Conservation (phyloP, 2,888 invertebrate species). For the Dicranocentrus wangi region DNA sequence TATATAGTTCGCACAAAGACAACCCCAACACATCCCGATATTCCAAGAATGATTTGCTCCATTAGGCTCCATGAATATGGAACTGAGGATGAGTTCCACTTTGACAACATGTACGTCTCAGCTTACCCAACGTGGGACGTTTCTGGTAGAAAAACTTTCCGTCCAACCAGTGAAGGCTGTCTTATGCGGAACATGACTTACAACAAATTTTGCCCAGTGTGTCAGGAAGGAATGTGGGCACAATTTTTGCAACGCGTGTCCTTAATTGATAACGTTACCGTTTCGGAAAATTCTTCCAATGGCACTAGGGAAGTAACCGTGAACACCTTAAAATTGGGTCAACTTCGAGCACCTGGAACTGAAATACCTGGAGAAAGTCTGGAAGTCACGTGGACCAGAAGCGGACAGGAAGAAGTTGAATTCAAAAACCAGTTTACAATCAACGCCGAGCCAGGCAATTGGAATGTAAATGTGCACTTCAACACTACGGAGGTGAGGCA, state of each 20-base stretch:
- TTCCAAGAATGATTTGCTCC: constrained; percentile 70
- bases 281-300: constrained; percentile 25
- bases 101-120: constrained; percentile 44
- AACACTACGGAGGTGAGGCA: constrained; percentile 41
- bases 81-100: constrained; percentile 48
- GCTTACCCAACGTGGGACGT: constrained; percentile 66
- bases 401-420: constrained; percentile 38
- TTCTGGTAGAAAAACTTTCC: background rate
- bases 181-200: constrained; percentile 69
- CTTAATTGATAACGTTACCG: constrained; percentile 64
- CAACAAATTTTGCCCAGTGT: constrained; percentile 62
- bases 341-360: constrained; percentile 58
- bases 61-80: constrained; percentile 65
- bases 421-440: constrained; percentile 46
- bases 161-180: constrained; percentile 35
- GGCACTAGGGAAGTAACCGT: constrained; percentile 49
- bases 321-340: constrained; percentile 63
- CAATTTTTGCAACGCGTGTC: constrained; percentile 67
- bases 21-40: constrained; percentile 52
- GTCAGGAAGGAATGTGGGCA: constrained; percentile 71
- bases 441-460: constrained; percentile 39
- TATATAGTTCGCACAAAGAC: constrained; percentile 62
- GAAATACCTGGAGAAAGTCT: constrained; percentile 55
- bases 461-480: constrained; percentile 49
- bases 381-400: constrained; percentile 57